Evolutionary conservation across 2,797 vertebrate genomes (phyloP).

Genomic region (Squalus acanthias): DNA sequence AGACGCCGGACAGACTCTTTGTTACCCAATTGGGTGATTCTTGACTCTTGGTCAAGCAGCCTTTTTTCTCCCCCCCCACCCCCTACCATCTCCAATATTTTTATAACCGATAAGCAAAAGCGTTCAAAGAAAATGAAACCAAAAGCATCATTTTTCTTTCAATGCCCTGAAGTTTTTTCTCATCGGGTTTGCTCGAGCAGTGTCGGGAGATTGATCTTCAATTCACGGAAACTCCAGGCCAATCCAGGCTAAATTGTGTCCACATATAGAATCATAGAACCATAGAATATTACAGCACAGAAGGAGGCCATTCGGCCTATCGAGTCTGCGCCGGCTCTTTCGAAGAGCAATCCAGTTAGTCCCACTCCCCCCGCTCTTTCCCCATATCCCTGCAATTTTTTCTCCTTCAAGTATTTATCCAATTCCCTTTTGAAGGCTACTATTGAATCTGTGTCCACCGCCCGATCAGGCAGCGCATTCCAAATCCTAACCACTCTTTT

Average conservation of each 20-base stretch:
- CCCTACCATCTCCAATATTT: not conserved
- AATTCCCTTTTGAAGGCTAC: not conserved
- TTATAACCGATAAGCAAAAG: not conserved
- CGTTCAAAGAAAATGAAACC: not conserved
- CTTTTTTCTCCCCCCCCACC: not conserved
- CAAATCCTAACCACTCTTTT: not conserved
- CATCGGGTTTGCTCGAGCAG: not conserved
- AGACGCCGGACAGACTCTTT: not conserved
- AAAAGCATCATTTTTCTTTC: not conserved
- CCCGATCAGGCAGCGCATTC: not conserved
- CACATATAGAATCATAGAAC: not conserved
- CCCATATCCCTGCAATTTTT: not conserved
- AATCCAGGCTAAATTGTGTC: not conserved
- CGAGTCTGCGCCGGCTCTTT: not conserved
- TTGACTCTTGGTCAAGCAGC: not conserved
- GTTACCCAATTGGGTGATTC: not conserved
- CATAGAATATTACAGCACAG: not conserved
- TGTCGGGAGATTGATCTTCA: not conserved
- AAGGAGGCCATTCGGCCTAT: not conserved
- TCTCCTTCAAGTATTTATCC: not conserved
- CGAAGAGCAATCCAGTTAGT: not conserved
- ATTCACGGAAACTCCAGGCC: too few species aligned
- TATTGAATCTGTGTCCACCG: not conserved
- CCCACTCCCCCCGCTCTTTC: not conserved
- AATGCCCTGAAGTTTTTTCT: not conserved